Base-by-base conservation (phyloP, 2,113 vertebrate species). In the Galbula dea region DNA sequence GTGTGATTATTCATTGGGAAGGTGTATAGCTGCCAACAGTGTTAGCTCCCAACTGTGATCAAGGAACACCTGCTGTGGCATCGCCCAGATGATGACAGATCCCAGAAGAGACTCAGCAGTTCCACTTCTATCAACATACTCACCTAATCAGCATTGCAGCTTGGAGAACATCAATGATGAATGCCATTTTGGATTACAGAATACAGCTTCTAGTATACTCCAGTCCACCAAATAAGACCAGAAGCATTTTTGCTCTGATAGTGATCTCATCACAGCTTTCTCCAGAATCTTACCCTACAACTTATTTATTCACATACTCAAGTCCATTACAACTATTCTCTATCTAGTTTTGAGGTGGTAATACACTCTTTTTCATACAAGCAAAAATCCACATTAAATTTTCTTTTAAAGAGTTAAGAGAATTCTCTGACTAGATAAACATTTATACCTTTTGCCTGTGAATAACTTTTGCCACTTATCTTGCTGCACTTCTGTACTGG, bases 371-470 rank as follows among this genome's bases (percentile, higher is more conserved):
- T 37, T 32, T n/a, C 52, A 29, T 34, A 45, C 32, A 88, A 86
- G 48, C 21, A 63, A 69, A 90, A 78, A 36, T 36, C 48, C 30
- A 62, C 21, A 19, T 58, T 27, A 11, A 39, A n/a, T 67, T 95
- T 88, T 79, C 34, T 57, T 78, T 59, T 15, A 14, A 88, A 77
- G n/a, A 49, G 2, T 67, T 62, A 55, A 23, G 5, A 86, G 57
- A 89, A 75, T 83, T 83, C 27, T 84, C 45, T 26, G 30, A 46
- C 45, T 4, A 39, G 62, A 74, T 29, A 86, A 92, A 43, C 11
- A 36, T 74, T 58, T 86, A 87, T 97, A 98, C 98, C 98, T 98
- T 97, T 86, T 75, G 74, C 59, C 39, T 84, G 91, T 45, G 97
- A 96, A 27, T 84, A 89, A 48, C 84, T 96, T 96, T 59, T 96